These are phyloP conservation scores for Beroe forskalii DNA, from an alignment of 37 sponge, comb jelly and placozoan species.

Conservation along the genomic window DNA sequence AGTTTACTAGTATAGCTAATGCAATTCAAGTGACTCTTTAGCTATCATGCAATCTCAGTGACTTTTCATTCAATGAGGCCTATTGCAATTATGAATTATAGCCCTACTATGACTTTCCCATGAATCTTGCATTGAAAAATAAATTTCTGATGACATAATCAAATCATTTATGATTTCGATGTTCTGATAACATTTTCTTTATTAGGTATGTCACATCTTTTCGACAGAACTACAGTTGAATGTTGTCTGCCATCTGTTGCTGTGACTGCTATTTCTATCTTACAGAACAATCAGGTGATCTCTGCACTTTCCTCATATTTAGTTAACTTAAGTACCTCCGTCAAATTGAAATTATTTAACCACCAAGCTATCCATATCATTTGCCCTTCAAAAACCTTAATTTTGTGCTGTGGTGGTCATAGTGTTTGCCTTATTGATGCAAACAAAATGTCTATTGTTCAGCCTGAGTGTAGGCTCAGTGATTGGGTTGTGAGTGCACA, in stretches of 20 bases:
- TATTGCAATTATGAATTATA: no score
- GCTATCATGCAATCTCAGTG: no score
- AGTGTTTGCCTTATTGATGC: neutral
- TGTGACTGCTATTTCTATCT: neutral
- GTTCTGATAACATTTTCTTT: neutral
- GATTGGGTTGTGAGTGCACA: conserved; percentile 23
- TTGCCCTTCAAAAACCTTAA: neutral
- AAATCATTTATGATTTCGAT: no score
- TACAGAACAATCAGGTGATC: neutral
- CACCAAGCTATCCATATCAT: conserved; percentile 34
- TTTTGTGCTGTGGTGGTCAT: conserved; percentile 13
- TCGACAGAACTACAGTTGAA: neutral
- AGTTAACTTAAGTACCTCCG: neutral
- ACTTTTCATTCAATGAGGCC: no score
- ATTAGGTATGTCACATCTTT: neutral
- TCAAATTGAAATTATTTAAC: neutral
- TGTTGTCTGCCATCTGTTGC: neutral
- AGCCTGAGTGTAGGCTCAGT: neutral
- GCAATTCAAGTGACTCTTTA: no score
- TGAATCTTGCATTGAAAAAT: no score
- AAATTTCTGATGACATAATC: no score
- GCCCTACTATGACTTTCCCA: no score
- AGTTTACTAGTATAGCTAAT: no score
- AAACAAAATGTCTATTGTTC: neutral
- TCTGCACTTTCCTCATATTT: neutral